Evolutionary conservation across 2,113 vertebrate species (phyloP).

Genomic region (Syrmaticus mikado): DNA sequence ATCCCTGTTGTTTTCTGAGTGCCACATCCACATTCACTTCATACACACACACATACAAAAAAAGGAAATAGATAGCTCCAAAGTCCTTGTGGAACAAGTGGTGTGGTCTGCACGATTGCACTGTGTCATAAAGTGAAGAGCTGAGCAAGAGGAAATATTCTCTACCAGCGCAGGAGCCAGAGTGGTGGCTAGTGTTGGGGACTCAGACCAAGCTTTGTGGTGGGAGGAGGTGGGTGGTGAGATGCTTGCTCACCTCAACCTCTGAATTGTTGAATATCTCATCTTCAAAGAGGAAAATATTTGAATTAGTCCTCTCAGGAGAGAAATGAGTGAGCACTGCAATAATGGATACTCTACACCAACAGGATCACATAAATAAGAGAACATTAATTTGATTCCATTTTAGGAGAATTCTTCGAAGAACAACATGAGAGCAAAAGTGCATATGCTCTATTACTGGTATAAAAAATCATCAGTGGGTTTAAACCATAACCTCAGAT

Average conservation of each 20-base stretch:
- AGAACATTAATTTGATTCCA: not conserved
- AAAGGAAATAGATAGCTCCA: not conserved
- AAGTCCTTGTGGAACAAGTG: not conserved
- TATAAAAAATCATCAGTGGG: not conserved
- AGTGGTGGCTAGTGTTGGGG: not conserved
- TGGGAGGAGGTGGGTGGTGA: not conserved
- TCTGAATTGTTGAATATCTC: not conserved
- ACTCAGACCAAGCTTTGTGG: not conserved
- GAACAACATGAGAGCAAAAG: not conserved
- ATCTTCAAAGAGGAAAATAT: not conserved
- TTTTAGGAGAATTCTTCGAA: not conserved
- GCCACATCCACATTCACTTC: not conserved
- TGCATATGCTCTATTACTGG: not conserved
- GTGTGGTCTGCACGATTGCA: not conserved
- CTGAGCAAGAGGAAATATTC: not conserved
- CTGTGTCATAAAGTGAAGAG: not conserved
- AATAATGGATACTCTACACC: not conserved
- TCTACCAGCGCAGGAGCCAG: not conserved
- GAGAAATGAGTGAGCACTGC: not conserved
- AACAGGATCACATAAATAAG: not conserved
- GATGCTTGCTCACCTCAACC: not conserved
- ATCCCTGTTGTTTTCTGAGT: not conserved
- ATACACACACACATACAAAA: not conserved
- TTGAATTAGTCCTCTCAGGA: not conserved
- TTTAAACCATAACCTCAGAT: conserved; percentile 10